phyloP scores from a whole-genome alignment of 1,140 invertebrate species.

The Tyrophagus putrescentiae region DNA sequence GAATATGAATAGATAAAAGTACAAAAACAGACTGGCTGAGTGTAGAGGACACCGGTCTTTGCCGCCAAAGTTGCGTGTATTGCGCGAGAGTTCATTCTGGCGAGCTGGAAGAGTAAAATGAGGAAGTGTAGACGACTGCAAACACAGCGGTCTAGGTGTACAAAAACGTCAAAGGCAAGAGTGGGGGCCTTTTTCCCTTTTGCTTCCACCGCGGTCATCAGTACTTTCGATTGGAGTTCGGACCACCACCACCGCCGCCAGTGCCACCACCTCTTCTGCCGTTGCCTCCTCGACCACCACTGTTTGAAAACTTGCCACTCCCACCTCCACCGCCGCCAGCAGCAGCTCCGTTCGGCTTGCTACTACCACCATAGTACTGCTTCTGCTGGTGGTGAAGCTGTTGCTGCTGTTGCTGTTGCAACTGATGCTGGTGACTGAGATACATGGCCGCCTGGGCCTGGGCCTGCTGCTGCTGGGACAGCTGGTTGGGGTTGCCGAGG shows the following conservation, averaged over 20 bases:
- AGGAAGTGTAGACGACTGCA: no score
- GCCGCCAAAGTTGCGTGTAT: no score
- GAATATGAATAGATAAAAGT: no score
- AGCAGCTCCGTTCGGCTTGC: constrained; percentile 3
- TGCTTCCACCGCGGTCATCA: background rate
- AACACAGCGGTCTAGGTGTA: no score
- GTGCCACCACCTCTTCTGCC: background rate
- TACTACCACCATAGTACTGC: no score
- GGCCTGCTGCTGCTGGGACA: background rate
- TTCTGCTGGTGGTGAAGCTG: no score
- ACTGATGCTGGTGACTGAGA: background rate
- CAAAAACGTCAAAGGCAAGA: no score
- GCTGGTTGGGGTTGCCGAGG: background rate
- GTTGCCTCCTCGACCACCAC: background rate
- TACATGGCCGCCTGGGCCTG: background rate
- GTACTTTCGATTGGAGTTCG: background rate
- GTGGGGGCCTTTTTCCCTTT: no score
- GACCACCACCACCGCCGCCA: background rate
- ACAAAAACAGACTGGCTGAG: no score
- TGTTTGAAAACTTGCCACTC: background rate
- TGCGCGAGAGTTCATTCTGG: no score
- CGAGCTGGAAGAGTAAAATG: no score
- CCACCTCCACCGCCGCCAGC: background rate
- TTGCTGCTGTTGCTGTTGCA: background rate
- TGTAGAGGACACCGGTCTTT: no score